Evolutionary conservation across 2,888 invertebrate genomes (phyloP), one percentile per base, ranked within the genome.

Genomic region (Platycheirus rosarum): DNA sequence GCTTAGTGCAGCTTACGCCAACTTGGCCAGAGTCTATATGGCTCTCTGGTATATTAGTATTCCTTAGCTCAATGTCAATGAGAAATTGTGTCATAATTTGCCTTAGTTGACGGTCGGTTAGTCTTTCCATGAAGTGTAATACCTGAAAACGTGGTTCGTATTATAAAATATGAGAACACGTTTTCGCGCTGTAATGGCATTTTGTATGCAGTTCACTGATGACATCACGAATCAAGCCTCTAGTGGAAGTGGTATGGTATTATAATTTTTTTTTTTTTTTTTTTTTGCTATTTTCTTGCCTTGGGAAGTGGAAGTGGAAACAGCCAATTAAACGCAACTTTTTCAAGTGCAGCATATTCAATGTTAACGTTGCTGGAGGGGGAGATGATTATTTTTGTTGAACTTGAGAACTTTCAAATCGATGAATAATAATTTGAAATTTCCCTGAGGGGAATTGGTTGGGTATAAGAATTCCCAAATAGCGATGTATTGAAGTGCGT

Each of bases 1-100:
- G 16, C 55, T 63, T 57, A 55, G 40, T 62, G 63, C 63, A 57
- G 55, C 73, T 68, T 70, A 68, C 55, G 62, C 40, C 62, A 73
- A 68, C 63, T 57, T 55, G 16, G 63, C 44, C 40, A 62, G 48
- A 6, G 9, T 7, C 51, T 65, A 55, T 76, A n/a, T n/a, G n/a
- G n/a, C n/a, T n/a, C n/a, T n/a, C n/a, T n/a, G n/a, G n/a, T n/a
- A n/a, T 71, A 76, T 82, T 71, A 82, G 66, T 42, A 37, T 53
- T 71, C 51, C 60, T 66, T 66, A 66, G 66, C 70, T 82, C 80
- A 76, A 82, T 80, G 80, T 68, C 76, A 82, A 76, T 80, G 76
- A 53, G 32, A 76, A 70, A 48, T 48, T 76, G 62, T 76, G 70
- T 49, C 60, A 76, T 60, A 79, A 48, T n/a, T 35, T 46, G 68